phyloP scores from a whole-genome alignment of 2,888 invertebrate genomes.

The Auanema sp. region DNA sequence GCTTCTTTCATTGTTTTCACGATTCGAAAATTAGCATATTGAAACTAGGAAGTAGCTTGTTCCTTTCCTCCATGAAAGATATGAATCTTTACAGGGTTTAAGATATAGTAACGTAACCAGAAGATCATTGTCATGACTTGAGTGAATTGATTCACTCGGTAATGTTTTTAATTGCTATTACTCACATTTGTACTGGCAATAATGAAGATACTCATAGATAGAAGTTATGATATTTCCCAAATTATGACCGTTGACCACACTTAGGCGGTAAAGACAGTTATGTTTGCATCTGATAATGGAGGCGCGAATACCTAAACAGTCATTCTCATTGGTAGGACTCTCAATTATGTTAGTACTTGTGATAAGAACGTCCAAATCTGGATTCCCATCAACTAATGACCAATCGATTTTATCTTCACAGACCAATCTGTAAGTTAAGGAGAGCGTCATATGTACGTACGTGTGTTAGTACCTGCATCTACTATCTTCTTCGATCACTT shows the following conservation, averaged over 20 bases:
- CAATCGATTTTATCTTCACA: constrained; percentile 59
- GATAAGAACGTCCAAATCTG: constrained; percentile 50
- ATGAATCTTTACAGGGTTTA: no score
- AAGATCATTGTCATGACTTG: no score
- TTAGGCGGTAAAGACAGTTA: constrained; percentile 45
- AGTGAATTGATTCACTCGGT: no score
- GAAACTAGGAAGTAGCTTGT: no score
- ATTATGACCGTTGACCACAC: constrained; percentile 52
- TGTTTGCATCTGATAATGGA: constrained; percentile 50
- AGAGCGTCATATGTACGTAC: background rate
- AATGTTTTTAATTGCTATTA: no score
- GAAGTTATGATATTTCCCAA: constrained; percentile 51
- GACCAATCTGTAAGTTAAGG: constrained; percentile 32
- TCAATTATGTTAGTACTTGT: constrained; percentile 37
- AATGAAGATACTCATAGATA: constrained; percentile 56
- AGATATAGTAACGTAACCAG: no score
- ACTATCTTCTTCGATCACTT: constrained; percentile 31
- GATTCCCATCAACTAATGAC: constrained; percentile 46
- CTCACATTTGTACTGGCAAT: constrained; percentile 57
- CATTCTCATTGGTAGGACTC: background rate
- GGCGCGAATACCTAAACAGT: constrained; percentile 32
- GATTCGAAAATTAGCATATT: no score
- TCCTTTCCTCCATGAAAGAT: no score
- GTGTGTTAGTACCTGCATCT: constrained; percentile 24
- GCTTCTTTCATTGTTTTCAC: no score